Conservation (phyloP, 1,140 invertebrate genomes). For the Diorhabda elongata region DNA sequence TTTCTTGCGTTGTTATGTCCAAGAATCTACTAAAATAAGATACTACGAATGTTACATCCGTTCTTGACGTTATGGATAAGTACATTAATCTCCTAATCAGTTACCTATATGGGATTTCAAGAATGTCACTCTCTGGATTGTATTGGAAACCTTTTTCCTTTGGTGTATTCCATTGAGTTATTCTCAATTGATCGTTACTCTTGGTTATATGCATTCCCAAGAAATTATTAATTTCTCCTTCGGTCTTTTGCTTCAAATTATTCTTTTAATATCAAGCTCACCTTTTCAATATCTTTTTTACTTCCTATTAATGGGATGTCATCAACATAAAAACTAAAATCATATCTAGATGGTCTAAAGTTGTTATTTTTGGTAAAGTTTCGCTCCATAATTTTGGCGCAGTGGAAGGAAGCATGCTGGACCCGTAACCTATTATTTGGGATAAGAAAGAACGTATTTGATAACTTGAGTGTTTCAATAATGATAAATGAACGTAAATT, state of each 20-base stretch:
- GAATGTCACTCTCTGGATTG: neutral
- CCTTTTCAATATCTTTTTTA: conserved; percentile 7
- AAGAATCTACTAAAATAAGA: conserved; percentile 12
- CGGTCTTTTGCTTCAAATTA: conserved; percentile 16
- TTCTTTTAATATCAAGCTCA: conserved; percentile 1
- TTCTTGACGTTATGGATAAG: conserved; percentile 7
- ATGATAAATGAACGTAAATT: too few species aligned
- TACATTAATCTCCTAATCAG: conserved; percentile 10
- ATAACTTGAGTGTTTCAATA: too few species aligned
- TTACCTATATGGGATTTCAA: conserved; percentile 6
- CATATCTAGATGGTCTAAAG: conserved; percentile 13
- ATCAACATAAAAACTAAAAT: conserved; percentile 15
- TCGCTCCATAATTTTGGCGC: conserved; percentile 20
- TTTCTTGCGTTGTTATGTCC: conserved; percentile 8
- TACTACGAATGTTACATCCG: conserved; percentile 3
- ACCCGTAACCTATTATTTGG: conserved; percentile 9
- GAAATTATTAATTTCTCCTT: conserved; percentile 19
- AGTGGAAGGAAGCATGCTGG: neutral
- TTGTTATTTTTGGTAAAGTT: conserved; percentile 18
- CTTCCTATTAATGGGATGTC: conserved; percentile 17
- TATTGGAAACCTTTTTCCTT: conserved; percentile 11
- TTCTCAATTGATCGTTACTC: neutral
- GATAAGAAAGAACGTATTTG: too few species aligned
- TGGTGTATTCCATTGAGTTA: conserved; percentile 8
- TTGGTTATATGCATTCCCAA: conserved; percentile 16